Conservation (phyloP, 2,888 invertebrate genomes). For the Camptogramma bilineatum region DNA sequence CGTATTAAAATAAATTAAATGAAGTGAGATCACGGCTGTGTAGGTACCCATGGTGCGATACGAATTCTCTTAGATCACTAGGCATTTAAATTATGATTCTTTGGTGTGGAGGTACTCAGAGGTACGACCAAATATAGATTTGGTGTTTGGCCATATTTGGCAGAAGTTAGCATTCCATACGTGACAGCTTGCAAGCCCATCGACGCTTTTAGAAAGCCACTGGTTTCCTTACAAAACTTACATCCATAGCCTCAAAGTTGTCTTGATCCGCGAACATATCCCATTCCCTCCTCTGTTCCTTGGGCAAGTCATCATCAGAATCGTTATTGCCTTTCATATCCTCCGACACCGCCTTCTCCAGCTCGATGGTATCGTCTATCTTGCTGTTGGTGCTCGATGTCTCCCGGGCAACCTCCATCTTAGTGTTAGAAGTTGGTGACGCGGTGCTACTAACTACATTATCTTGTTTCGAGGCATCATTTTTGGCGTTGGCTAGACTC, state of each 20-base stretch:
- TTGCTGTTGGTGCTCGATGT: background rate
- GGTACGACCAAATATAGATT: no score
- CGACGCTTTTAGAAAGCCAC: no score
- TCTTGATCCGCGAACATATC: constrained; percentile 98
- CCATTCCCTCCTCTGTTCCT: constrained; percentile 86
- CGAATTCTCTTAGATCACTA: no score
- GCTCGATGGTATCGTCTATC: constrained; percentile 5
- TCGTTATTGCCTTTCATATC: background rate
- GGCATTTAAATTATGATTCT: no score
- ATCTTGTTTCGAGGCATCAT: constrained; percentile 54
- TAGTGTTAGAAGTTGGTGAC: constrained; percentile 12
- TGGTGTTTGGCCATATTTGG: no score
- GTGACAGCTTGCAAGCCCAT: no score
- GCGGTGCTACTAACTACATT: background rate
- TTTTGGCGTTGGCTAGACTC: constrained; percentile 35
- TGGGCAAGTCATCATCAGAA: constrained; percentile 2
- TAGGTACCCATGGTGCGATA: no score
- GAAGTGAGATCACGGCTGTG: no score
- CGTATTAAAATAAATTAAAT: no score
- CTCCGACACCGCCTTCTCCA: constrained; percentile 9
- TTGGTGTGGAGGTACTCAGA: no score
- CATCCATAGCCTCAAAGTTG: constrained; percentile 85
- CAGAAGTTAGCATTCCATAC: no score
- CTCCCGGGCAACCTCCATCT: background rate
- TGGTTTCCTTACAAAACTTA: no score